Base-by-base conservation (phyloP, 2,797 vertebrate genomes). In the Lycodopsis pacificus region DNA sequence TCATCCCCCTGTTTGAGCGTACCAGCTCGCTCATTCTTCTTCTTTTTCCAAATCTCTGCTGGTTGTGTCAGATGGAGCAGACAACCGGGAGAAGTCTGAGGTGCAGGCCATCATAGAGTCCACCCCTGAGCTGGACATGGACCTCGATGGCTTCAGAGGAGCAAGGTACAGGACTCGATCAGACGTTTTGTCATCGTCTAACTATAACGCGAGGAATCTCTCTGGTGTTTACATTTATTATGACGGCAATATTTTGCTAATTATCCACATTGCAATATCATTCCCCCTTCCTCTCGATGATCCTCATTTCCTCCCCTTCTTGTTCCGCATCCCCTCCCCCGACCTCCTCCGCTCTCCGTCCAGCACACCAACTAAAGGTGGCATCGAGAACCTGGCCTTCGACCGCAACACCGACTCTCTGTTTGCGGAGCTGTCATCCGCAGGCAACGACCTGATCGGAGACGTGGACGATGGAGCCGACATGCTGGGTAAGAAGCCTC, bases 401-500 rank as follows among this genome's bases (percentile, higher is more conserved):
- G 95, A 98, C 93, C 97, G 98, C 2, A 99, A 99, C 93, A 99
- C 98, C 0, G 98, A 99, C 44, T 99, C 98, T 74, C 95, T 99
- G 80, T 99, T 99, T 85, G 98, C 98, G 91, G 98, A 99, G 92
- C 94, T 99, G 81, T 99, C 98, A 2, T 99, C 97, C 66, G 97
- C 97, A 71, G 98, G 97, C 65, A 97, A 96, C 36, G 97, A 98
- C 91, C 94, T 98, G 69, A 98, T 99, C 75, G 97, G 96, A 88
- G 98, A 99, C 64, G 94, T 99, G 85, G 98, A 99, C 68, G 98
- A 99, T 86, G 98, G 98, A 57, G 98, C 98, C 20, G 98, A 99
- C 91, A 93, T 99, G 82, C 92, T 99, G 92, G 98, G 98, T 99
- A 95, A 95, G 95, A 84, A 57, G 14, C 40, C 17, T n/a, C 51